Conservation (phyloP, 2,113 vertebrate species). For the Odocoileus virginianus region DNA sequence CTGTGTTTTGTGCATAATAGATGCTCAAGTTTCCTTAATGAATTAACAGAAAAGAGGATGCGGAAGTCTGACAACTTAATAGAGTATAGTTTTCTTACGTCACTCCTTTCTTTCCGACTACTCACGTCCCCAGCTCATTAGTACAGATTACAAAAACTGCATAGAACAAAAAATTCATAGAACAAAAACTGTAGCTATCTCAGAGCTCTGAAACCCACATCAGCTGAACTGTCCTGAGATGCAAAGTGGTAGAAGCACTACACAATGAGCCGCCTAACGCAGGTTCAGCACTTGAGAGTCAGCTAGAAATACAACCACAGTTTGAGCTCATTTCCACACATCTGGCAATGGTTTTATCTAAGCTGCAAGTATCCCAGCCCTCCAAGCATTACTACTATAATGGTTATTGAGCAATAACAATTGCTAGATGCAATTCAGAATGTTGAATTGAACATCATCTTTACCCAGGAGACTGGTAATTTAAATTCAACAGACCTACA, state of each 20-base stretch:
- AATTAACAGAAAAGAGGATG: neutral
- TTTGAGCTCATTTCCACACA: slow-evolving; percentile 22
- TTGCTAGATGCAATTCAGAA: slow-evolving; percentile 50
- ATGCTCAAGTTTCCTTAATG: neutral
- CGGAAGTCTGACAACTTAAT: neutral
- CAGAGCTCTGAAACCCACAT: neutral
- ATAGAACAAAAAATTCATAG: neutral
- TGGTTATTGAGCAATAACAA: slow-evolving; percentile 70
- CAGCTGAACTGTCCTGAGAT: neutral
- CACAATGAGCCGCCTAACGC: neutral
- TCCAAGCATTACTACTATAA: slow-evolving; percentile 27
- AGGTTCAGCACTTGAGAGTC: neutral
- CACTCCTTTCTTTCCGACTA: neutral
- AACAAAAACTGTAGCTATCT: neutral
- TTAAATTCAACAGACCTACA: slow-evolving; percentile 38
- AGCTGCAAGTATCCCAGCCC: neutral
- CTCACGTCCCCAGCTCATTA: neutral
- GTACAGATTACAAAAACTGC: neutral
- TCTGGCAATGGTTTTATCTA: neutral
- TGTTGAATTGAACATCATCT: slow-evolving; percentile 48
- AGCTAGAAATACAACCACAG: slow-evolving; percentile 36
- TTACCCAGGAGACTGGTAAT: slow-evolving; percentile 50
- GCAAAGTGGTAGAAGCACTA: neutral
- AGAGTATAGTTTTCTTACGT: neutral
- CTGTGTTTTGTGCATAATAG: neutral